Base-by-base conservation (phyloP, 1,140 invertebrate genomes). In the Drosophila suzukii region DNA sequence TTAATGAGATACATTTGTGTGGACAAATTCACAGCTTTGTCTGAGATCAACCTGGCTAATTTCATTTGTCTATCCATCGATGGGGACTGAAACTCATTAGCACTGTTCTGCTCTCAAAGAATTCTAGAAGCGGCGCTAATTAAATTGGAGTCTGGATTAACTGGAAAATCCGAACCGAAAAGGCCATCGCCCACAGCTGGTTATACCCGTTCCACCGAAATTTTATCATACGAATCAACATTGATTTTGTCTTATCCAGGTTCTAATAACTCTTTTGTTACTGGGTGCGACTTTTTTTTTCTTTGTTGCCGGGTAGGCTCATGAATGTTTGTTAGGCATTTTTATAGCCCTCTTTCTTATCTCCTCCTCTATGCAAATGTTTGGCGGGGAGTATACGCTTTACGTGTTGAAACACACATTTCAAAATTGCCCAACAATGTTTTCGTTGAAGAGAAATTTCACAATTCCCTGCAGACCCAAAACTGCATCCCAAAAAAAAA, bases 121-220 rank as follows among this genome's bases (percentile, higher is more conserved):
- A 66, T 59, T 78, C 74, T 73, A 79, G 82, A 79, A 47, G 27
- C 54, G 62, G 44, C 41, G 81, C 65, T 84, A 83, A 83, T 83
- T 84, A 72, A 83, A 72, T 58, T 60, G 62, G 32, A 13, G 71
- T 66, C 76, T 73, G 81, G 81, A 84, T 76, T 63, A 73, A 85
- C 76, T 80, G 75, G 75, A 75, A 83, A 83, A 77, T 56, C 57
- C 53, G 13, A 60, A 32, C 20, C 55, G 3, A 59, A 75, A 83
- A 84, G 71, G 65, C 53, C 53, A 70, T 66, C 53, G 68, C 51
- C 49, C 71, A 76, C n/a, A 72, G 67, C 81, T 67, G 66, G 81
- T 70, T 67, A 60, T 50, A 76, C 81, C 56, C 38, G 81, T 83
- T 83, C 43, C 2, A 7, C 43, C 15, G 27, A 46, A 20, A 71